These are phyloP conservation scores for Athripsodes cinereus DNA, from an alignment of 2,888 invertebrate species.

Conservation along the genomic window DNA sequence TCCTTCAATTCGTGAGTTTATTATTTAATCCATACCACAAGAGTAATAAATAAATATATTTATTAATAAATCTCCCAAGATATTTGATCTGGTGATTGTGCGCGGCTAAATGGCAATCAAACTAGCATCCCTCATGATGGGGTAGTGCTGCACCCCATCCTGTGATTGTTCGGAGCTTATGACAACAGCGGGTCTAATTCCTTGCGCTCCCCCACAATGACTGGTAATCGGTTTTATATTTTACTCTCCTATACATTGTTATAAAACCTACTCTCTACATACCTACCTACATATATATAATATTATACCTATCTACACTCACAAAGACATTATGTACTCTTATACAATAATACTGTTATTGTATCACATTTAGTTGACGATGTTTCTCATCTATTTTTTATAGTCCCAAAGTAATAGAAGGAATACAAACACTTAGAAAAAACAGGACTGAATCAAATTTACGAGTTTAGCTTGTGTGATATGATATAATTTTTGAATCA, in stretches of 20 bases:
- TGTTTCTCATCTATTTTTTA: no score
- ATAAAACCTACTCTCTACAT: neutral
- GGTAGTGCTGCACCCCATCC: conserved; percentile 3
- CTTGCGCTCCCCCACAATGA: conserved; percentile 5
- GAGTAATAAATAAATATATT: conserved; percentile 9
- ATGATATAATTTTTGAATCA: no score
- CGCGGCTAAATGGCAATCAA: conserved; percentile 17
- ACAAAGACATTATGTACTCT: no score
- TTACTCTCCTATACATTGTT: neutral
- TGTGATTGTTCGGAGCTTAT: conserved; percentile 13
- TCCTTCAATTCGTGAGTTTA: conserved; percentile 8
- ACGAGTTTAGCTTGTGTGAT: no score
- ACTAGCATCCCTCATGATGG: conserved; percentile 1
- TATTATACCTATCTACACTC: no score
- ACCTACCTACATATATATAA: no score
- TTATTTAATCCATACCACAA: conserved; percentile 14
- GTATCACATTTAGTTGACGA: no score
- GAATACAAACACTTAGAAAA: no score
- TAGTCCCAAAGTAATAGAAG: no score
- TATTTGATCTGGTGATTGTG: conserved; percentile 16
- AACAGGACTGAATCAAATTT: no score
- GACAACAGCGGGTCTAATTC: conserved; percentile 7
- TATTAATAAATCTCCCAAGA: conserved; percentile 14
- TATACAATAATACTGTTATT: no score
- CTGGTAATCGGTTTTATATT: conserved; percentile 10